Evolutionary conservation across 2,113 vertebrate species (phyloP), one percentile per base, ranked within the genome.

Genomic region (Cynoglossus semilaevis): DNA sequence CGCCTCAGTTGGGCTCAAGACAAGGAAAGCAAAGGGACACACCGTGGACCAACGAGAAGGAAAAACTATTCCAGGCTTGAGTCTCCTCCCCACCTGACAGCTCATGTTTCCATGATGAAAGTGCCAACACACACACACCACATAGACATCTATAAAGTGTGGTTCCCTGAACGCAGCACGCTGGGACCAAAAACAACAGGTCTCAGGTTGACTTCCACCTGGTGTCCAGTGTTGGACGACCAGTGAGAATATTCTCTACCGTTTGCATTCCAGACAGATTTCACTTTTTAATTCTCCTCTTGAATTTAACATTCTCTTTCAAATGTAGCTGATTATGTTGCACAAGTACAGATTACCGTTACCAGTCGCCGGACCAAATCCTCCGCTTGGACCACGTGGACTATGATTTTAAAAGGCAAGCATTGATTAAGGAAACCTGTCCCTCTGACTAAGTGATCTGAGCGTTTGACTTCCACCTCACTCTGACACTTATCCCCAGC

Each of bases 341-440:
- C 46, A 36, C 22, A 29, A 29, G 6, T 2, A 29, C 6, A 29
- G 3, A 29, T 29, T 29, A 29, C 22, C 51, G 6, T 29, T 29
- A 29, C 22, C 51, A 50, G 41, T 60, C 57, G 54, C 60, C 34
- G 76, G 82, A 80, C 70, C 80, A 88, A 88, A 83, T 4, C 22
- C 22, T 29, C 6, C 22, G 22, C 22, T 29, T 6, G 22, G 22
- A 29, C n/a, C 22, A 29, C 22, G 22, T 29, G 22, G 22, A 29
- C 22, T 6, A 6, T 29, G 22, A 29, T 29, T 29, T 29, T n/a
- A n/a, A n/a, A n/a, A n/a, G n/a, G n/a, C n/a, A n/a, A n/a, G n/a
- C n/a, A n/a, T 6, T 29, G 22, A 29, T 29, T 29, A 29, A 29
- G 3, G 3, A 29, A 29, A 29, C 22, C 22, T 29, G 3, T 29